Base-by-base conservation (phyloP, 2,797 vertebrate genomes). In the Sciurus vulgaris region DNA sequence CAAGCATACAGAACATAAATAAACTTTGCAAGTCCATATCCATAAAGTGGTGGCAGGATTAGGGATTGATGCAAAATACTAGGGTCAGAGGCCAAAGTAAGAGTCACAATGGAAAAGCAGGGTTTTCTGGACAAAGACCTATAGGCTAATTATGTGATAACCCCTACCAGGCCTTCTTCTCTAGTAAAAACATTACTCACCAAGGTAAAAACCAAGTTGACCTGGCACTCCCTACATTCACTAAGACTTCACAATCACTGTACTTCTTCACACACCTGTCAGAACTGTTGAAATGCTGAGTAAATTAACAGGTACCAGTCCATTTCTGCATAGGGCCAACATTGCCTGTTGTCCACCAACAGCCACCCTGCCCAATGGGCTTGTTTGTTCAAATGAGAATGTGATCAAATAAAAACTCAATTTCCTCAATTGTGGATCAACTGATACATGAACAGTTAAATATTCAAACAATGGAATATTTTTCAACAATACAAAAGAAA, bases 41-140 rank as follows among this genome's bases (percentile, higher is more conserved):
- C 70, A 38, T 67, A 35, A 96, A 87, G 67, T 72, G n/a, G 73
- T 33, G 18, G 89, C 72, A 88, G 67, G 83, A 95, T 76, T 86
- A 94, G 1, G 30, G 73, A 35, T 20, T 73, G 38, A 5, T 41
- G 44, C 47, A 74, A 87, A 92, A 96, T 0, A 47, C n/a, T 9
- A 85, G 56, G 41, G 63, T 56, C 54, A 44, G 70, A 67, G 17
- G 65, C 14, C 79, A 93, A 82, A 94, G 89, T 30, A 92, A 77
- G 38, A 72, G 38, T 65, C 59, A 91, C 41, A 28, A 33, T 26
- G 14, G 47, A 77, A 86, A 1, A 90, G 74, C 4, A 67, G 26
- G 11, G 44, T 54, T 93, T 86, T 65, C 35, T 33, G 73, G 67
- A 63, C 63, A 79, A 9, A 85, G 54, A 44, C 14, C 63, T 9